A percentile compares a stretch with the other conserved stretches of the same genome.
Evolutionary conservation across 2,888 invertebrate genomes (phyloP).

Genomic region (Bombylius discolor): DNA sequence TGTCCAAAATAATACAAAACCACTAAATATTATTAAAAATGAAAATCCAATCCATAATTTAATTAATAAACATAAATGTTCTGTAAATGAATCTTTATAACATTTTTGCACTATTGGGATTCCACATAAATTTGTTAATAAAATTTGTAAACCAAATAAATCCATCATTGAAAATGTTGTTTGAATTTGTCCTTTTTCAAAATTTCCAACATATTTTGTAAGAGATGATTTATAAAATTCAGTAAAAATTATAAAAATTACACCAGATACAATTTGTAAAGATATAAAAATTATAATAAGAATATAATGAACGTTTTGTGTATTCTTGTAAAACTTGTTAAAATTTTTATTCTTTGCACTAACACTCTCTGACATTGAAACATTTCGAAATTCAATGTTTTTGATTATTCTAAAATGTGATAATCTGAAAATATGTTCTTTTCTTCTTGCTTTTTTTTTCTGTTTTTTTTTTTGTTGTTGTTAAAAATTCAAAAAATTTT

Average conservation of each 20-base stretch:
- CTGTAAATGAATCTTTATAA: constrained; percentile 6
- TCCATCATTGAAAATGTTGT: constrained; percentile 9
- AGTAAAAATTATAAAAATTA: not conserved
- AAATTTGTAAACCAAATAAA: constrained; percentile 9
- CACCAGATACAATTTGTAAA: not conserved
- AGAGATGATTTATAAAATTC: constrained; percentile 7
- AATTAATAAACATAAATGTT: constrained; percentile 9
- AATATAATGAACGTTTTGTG: not conserved
- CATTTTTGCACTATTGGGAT: constrained; percentile 4
- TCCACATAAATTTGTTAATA: constrained; percentile 10
- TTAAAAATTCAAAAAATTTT: too few species aligned
- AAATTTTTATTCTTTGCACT: not conserved
- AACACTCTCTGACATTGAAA: constrained; percentile 10
- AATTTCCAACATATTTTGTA: constrained; percentile 5
- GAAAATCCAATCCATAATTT: constrained; percentile 13
- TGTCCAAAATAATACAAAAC: constrained; percentile 6
- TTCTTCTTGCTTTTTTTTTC: too few species aligned
- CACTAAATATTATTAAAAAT: constrained; percentile 8
- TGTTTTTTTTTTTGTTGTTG: too few species aligned
- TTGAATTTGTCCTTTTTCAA: constrained; percentile 7
- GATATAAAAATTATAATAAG: not conserved
- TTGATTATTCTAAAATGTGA: not conserved
- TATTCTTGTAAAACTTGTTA: not conserved
- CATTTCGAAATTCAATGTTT: constrained; percentile 8
- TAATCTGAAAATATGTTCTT: not conserved